Conservation (phyloP, 1,140 invertebrate species). For the Cherax destructor region DNA sequence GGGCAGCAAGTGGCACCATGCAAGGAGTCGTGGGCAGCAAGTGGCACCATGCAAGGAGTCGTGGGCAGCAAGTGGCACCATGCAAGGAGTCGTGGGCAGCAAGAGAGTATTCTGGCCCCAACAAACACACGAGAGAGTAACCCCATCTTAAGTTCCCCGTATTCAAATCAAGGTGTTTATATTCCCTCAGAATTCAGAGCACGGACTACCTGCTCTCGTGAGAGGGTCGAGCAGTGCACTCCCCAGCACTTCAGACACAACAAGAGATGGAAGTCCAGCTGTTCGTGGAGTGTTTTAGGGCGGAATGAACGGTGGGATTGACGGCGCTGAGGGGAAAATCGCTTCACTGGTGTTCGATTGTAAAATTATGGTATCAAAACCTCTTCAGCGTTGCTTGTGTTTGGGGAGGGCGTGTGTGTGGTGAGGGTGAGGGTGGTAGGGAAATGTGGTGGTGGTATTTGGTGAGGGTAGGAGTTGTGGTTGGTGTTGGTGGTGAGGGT, state of each 20-base stretch:
- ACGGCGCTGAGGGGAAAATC: neutral
- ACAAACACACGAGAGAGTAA: neutral
- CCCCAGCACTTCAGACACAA: neutral
- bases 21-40: no score
- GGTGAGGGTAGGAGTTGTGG: no score
- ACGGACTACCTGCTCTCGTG: slow-evolving; percentile 3
- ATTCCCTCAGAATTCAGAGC: slow-evolving; percentile 17
- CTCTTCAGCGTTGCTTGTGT: neutral
- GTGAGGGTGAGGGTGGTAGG: neutral
- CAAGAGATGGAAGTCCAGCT: neutral
- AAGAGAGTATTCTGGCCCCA: no score
- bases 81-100: no score
- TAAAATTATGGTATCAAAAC: neutral
- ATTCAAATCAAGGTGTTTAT: slow-evolving; percentile 30
- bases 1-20: no score
- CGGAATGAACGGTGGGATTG: neutral
- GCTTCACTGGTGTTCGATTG: neutral
- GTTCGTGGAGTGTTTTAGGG: neutral
- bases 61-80: no score
- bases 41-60: no score
- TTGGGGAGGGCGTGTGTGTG: neutral
- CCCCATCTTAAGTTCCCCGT: neutral
- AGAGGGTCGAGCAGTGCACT: neutral
- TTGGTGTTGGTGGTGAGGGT: neutral
- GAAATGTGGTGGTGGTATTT: neutral